Evolutionary conservation across 2,888 invertebrate species (phyloP).

Genomic region (Mimachlamys varia): DNA sequence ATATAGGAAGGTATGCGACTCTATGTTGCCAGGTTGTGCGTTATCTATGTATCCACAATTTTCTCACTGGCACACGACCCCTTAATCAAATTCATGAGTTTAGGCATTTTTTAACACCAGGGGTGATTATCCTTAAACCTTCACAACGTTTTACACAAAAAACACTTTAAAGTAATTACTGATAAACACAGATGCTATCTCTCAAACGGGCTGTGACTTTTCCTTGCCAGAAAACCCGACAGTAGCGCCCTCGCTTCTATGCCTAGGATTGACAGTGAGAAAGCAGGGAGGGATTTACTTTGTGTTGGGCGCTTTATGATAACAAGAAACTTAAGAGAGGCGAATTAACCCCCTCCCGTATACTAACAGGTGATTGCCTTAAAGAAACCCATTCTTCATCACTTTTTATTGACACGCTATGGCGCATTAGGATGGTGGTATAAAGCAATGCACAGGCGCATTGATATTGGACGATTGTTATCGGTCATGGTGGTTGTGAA

Average conservation of each 20-base stretch:
- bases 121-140: conserved; percentile 8
- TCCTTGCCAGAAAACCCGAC: background rate
- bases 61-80: background rate
- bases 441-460: background rate
- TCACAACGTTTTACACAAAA: conserved; percentile 23
- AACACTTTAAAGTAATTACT: conserved; percentile 20
- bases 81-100: background rate
- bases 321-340: background rate
- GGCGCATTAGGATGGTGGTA: background rate
- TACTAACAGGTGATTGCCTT: background rate
- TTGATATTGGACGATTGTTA: conserved; percentile 13
- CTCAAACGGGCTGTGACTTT: background rate
- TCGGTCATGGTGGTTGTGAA: background rate
- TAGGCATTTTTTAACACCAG: background rate
- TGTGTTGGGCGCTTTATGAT: background rate
- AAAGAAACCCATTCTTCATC: background rate
- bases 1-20: too few species aligned
- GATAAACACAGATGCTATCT: conserved; percentile 18
- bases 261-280: background rate
- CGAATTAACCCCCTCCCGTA: background rate
- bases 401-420: background rate
- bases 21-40: background rate
- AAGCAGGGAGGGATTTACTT: background rate
- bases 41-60: background rate
- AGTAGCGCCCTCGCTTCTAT: background rate